Evolutionary conservation across 30 jellyfish, hydroid and myxozoan genomes (phyloP), one percentile per base, ranked within the genome.

Genomic region (Chironex yamaguchii): DNA sequence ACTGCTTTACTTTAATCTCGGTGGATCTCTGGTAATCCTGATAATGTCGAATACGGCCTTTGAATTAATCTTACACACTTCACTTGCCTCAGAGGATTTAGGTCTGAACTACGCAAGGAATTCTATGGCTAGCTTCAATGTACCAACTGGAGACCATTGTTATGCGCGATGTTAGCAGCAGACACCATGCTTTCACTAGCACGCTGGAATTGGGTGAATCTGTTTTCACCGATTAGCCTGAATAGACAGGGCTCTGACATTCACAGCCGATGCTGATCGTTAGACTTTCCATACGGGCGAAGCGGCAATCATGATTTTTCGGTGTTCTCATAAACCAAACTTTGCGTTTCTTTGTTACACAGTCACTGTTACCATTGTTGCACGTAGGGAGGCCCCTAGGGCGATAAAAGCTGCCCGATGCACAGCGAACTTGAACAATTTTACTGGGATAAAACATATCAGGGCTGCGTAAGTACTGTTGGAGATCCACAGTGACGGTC

Each of bases 371-470:
- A 6, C 58, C 58, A 42, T 42, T 42, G 58, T 17, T 42, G 17
- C 58, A 42, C 13, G 58, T 42, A 6, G 58, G 58, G 58, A 6
- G 17, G 13, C 58, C 58, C 58, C 58, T 9, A 6, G 58, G 58
- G 9, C 17, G 9, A 42, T 42, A 42, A 42, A 42, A 42, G 17
- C 17, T 17, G 58, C 17, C 17, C 58, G 58, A 6, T 6, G 58
- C 80, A 34, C 92, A 82, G 1, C 92, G 82, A 34, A 27, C 36
- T 29, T 52, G 35, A 52, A 68, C 3, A 2, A 82, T 82, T 23
- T 13, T 29, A 0, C 86, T 58, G 24, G 92, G 92, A 51, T 67
- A 48, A 49, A 82, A 82, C 21, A 32, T 50, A 76, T 82, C 92
- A 12, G 83, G 26, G 30, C 86, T n/a, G 21, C 24, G 29, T 33